Conservation (phyloP, 1,140 invertebrate species). For the Wasmannia auropunctata region DNA sequence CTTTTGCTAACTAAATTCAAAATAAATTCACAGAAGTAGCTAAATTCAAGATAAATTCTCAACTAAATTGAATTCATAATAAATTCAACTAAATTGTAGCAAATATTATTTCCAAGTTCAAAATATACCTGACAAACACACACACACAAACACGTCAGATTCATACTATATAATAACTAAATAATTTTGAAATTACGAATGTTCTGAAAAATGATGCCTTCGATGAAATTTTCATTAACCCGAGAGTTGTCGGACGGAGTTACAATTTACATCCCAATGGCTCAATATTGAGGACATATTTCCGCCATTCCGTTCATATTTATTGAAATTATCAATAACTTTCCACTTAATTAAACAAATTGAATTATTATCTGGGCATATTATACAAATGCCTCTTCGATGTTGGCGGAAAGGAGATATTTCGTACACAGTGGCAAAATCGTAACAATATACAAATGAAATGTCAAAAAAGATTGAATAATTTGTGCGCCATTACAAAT, state of each 20-base stretch:
- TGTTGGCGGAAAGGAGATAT: constrained; percentile 6
- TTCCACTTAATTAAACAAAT: constrained; percentile 52
- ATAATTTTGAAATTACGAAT: constrained; percentile 8
- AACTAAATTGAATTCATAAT: not conserved
- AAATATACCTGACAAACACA: not conserved
- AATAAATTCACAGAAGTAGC: not conserved
- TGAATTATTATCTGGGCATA: constrained; percentile 43
- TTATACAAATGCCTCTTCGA: constrained; percentile 40
- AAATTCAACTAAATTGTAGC: not conserved
- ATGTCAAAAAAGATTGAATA: not conserved
- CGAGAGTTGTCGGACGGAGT: not conserved
- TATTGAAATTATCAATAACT: constrained; percentile 45
- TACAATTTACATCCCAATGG: constrained; percentile 27
- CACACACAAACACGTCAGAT: not conserved
- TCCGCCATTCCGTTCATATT: constrained; percentile 33
- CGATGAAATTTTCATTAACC: constrained; percentile 28
- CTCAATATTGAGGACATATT: constrained; percentile 33
- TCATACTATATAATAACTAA: not conserved
- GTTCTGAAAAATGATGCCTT: constrained; percentile 10
- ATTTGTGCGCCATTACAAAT: not conserved
- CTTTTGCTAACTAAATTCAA: not conserved
- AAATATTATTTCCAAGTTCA: not conserved
- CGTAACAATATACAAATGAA: not conserved
- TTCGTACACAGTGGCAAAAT: not conserved
- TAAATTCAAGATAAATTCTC: not conserved